These are phyloP conservation scores for Drosophila nikananu DNA, from an alignment of 1,140 invertebrate genomes.

Conservation along the genomic window DNA sequence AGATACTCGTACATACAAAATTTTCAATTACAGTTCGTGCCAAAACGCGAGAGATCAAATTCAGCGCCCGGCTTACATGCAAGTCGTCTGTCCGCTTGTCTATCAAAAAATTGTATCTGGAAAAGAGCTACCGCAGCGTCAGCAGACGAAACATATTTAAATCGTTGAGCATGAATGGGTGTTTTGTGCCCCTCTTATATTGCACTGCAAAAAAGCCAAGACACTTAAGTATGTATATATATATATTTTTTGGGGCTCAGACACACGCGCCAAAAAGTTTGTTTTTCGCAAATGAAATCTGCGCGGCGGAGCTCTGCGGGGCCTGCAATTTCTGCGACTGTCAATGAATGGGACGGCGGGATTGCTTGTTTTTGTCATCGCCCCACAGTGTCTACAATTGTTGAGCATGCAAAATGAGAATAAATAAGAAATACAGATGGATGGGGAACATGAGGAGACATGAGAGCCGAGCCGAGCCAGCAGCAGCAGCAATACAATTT, in stretches of 20 bases:
- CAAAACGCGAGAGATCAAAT: slow-evolving; percentile 80
- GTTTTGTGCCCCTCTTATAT: slow-evolving; percentile 58
- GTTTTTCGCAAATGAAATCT: slow-evolving; percentile 47
- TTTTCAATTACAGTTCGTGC: slow-evolving; percentile 83
- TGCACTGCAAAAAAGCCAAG: slow-evolving; percentile 47
- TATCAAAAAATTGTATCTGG: slow-evolving; percentile 53
- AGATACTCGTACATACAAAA: slow-evolving; percentile 41
- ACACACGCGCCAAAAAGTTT: slow-evolving; percentile 71
- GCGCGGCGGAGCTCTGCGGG: slow-evolving; percentile 12
- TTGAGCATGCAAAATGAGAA: slow-evolving; percentile 63
- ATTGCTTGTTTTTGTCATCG: slow-evolving; percentile 55
- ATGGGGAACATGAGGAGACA: slow-evolving; percentile 60
- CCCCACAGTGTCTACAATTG: slow-evolving; percentile 46
- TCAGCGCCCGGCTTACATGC: slow-evolving; percentile 49
- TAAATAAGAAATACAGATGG: slow-evolving; percentile 52
- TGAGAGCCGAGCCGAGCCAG: slow-evolving; percentile 50
- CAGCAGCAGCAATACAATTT: slow-evolving; percentile 68
- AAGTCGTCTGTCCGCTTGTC: slow-evolving; percentile 62
- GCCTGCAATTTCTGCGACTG: slow-evolving; percentile 26
- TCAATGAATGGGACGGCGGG: slow-evolving; percentile 70
- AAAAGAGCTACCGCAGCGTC: slow-evolving; percentile 29
- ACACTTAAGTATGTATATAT: background rate
- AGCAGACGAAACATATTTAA: slow-evolving; percentile 72
- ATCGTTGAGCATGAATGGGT: slow-evolving; percentile 72
- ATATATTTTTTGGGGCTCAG: slow-evolving; percentile 22